Base-by-base conservation (phyloP, 2,113 vertebrate genomes). In the Pseudopodoces humilis region DNA sequence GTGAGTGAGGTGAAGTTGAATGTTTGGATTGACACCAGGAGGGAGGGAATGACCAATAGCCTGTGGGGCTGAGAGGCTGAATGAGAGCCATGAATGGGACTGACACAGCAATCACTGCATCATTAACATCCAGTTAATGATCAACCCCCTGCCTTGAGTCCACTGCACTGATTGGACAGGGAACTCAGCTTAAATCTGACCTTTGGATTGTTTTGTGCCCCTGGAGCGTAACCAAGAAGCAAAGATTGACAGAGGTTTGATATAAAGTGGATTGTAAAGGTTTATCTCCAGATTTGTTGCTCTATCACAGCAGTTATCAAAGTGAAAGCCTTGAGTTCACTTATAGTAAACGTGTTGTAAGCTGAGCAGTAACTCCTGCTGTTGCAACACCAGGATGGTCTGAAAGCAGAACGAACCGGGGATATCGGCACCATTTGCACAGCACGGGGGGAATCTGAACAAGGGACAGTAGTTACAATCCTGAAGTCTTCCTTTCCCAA, bases 131-230 rank as follows among this genome's bases (percentile, higher is more conserved):
- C 24, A 16, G 63, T 80, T 91, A 91, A 91, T 85, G 43, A 72
- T 70, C 15, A 95, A 21, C 59, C 52, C 25, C 21, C 10, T 69
- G 39, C 60, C 62, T 69, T 18, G 31, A 76, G 41, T 50, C 62
- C 18, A 37, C 37, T 31, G 39, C 62, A 39, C 24, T 50, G 58
- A 68, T 1, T 72, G 70, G 82, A 60, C 13, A 16, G 1, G 3
- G 28, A 65, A 10, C 15, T 30, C 0, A 0, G 35, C 44, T 55
- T 23, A 55, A 25, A 35, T 5, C 41, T 76, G 79, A 72, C n/a
- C 86, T 88, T 90, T 67, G 68, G 67, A n/a, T 69, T 65, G 27
- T 30, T 37, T 58, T 69, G 46, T 15, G 24, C 46, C 35, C 28
- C 25, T 1, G 0, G 23, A 74, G 47, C 0, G 4, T 33, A 46